These are phyloP conservation scores for Chelidonichthys spinosus DNA, from an alignment of 2,797 vertebrate genomes.

Conservation along the genomic window DNA sequence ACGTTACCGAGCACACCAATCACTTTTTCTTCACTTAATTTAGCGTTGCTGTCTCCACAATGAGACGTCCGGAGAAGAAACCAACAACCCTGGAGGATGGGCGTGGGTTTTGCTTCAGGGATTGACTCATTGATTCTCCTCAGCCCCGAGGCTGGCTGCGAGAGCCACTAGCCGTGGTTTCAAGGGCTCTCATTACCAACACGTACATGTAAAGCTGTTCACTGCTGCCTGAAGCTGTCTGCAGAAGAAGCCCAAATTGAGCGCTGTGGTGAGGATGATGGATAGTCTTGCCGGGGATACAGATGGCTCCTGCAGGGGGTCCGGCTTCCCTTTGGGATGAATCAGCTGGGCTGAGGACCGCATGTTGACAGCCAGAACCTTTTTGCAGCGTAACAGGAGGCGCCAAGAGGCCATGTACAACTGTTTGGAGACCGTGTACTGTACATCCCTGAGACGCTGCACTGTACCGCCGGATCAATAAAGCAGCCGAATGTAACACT, in stretches of 20 bases:
- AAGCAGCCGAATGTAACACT: constrained; percentile 56
- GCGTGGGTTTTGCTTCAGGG: constrained; percentile 57
- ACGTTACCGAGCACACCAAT: constrained; percentile 20
- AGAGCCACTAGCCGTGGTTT: constrained; percentile 72
- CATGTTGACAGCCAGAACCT: constrained; percentile 73
- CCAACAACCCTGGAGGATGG: constrained; percentile 44
- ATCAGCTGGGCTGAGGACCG: constrained; percentile 69
- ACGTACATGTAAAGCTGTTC: constrained; percentile 76
- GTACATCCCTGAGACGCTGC: constrained; percentile 43
- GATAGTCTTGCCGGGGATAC: constrained; percentile 78
- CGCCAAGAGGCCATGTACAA: constrained; percentile 53
- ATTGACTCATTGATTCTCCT: constrained; percentile 75
- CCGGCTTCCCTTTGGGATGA: constrained; percentile 64
- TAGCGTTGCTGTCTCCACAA: constrained; percentile 32
- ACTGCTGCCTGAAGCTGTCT: constrained; percentile 70
- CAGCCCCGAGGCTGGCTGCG: constrained; percentile 64
- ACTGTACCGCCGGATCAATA: constrained; percentile 61
- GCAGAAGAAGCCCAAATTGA: constrained; percentile 71
- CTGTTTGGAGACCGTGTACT: constrained; percentile 47
- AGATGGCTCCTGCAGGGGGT: constrained; percentile 80
- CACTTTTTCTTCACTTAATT: constrained; percentile 50
- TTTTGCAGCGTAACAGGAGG: constrained; percentile 63
- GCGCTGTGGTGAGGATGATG: constrained; percentile 74
- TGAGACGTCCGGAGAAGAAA: constrained; percentile 42
- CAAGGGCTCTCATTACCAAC: constrained; percentile 79